Evolutionary conservation across 2,888 invertebrate genomes (phyloP), one percentile per base, ranked within the genome.

Genomic region (Cheilosia urbana): DNA sequence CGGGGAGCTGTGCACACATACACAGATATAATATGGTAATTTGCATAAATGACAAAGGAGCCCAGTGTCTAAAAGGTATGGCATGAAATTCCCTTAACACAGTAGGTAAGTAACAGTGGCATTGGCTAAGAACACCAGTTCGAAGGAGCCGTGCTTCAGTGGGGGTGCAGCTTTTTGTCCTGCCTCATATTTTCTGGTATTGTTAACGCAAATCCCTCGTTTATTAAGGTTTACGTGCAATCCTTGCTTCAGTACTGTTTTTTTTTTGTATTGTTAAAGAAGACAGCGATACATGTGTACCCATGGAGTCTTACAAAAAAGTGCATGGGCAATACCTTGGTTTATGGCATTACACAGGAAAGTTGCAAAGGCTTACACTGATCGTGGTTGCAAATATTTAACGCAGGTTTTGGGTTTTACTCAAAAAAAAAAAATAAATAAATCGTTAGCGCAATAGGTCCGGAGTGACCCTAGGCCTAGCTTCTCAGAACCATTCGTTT

Each of bases 11-110:
- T 76, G 80, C 53, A 58, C 80, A 66, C 58, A 75, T 42, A 53
- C 80, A 66, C 58, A 75, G 80, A 55, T 79, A 75, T n/a, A 71
- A 47, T 80, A 80, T 75, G 65, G 68, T 66, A 84, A 80, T 84
- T 84, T 84, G 55, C 84, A 84, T 84, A 84, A 80, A 80, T 76
- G 75, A 71, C 80, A 80, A 60, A 69, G 24, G 66, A 47, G 55
- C 58, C 63, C 73, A 65, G 51, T 60, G 65, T 58, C 68, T 58
- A 51, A 79, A 51, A 47, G 79, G 49, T 42, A 68, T 65, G 55
- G 62, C 53, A 78, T 42, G 66, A 13, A 53, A 77, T 53, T 65
- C 51, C 63, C 55, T 34, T 55, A 58, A 40, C 49, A 24, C 53
- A 37, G 37, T n/a, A n/a, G n/a, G n/a, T n/a, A n/a, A n/a, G n/a